phyloP scores from a whole-genome alignment of 1,140 invertebrate species.

The Pectinophora gossypiella region DNA sequence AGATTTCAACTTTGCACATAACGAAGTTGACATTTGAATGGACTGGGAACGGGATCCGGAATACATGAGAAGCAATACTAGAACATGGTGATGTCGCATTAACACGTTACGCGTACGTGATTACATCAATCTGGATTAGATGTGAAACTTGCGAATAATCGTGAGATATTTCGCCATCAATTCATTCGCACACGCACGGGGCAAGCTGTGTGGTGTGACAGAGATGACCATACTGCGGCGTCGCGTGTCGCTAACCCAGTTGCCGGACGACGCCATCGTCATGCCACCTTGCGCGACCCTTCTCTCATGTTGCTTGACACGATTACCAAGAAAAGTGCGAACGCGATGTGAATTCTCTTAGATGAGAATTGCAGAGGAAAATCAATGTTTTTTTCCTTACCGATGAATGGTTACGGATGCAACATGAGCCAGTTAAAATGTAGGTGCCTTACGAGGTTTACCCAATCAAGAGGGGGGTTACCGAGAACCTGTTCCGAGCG shows the following conservation, averaged over 20 bases:
- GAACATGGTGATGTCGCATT: slow-evolving; percentile 4
- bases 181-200: background rate
- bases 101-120: slow-evolving; percentile 8
- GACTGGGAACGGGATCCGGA: background rate
- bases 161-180: slow-evolving; percentile 40
- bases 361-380: background rate
- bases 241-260: slow-evolving; percentile 31
- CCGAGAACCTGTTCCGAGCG: background rate
- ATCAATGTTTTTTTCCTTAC: background rate
- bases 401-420: too few relatives aligned
- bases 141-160: slow-evolving; percentile 13
- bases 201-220: slow-evolving; percentile 2
- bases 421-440: too few relatives aligned
- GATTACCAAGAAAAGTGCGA: slow-evolving; percentile 14
- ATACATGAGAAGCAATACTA: background rate
- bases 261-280: slow-evolving; percentile 24
- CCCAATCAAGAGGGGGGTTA: background rate
- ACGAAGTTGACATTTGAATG: background rate
- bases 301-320: slow-evolving; percentile 24
- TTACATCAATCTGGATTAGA: slow-evolving; percentile 16
- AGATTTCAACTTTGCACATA: slow-evolving; percentile 5
- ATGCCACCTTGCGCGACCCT: slow-evolving; percentile 32
- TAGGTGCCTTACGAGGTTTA: too few relatives aligned
- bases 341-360: background rate
- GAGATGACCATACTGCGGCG: slow-evolving; percentile 19